Percentiles rank a stretch among this genome's conserved stretches.
Conservation (phyloP, 2,797 vertebrate species). For the Sylvia borin region DNA sequence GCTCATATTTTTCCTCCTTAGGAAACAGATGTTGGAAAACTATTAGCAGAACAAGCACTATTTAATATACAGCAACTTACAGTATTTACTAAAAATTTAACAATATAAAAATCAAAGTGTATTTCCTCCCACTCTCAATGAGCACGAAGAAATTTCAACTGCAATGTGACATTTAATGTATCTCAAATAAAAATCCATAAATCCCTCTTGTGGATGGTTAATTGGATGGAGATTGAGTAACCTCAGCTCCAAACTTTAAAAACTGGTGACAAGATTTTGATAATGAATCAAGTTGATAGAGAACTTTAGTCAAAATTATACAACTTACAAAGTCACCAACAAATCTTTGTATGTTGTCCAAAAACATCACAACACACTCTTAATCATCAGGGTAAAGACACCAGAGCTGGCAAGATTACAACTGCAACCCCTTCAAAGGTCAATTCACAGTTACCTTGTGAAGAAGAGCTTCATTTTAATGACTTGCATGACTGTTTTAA, state of each 20-base stretch:
- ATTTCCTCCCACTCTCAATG: neutral
- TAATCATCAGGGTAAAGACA: neutral
- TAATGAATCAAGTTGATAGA: neutral
- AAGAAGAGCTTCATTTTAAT: neutral
- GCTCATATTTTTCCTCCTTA: neutral
- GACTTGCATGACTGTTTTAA: neutral
- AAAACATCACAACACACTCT: neutral
- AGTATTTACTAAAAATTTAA: neutral
- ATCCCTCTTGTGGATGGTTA: neutral
- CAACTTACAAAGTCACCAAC: neutral
- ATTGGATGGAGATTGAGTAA: neutral
- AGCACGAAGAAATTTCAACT: neutral
- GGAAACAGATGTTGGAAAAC: constrained; percentile 20
- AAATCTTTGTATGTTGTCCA: neutral
- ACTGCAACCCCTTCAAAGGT: neutral
- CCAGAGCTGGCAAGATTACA: neutral
- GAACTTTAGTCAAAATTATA: neutral
- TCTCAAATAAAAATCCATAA: neutral
- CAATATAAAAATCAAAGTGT: neutral
- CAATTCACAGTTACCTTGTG: neutral
- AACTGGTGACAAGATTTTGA: neutral
- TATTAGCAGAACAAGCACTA: neutral
- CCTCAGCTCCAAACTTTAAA: neutral
- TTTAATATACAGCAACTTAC: neutral
- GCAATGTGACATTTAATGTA: neutral